These are phyloP conservation scores for Lasioglossum zephyrum DNA, from an alignment of 2,888 invertebrate species.

Conservation along the genomic window DNA sequence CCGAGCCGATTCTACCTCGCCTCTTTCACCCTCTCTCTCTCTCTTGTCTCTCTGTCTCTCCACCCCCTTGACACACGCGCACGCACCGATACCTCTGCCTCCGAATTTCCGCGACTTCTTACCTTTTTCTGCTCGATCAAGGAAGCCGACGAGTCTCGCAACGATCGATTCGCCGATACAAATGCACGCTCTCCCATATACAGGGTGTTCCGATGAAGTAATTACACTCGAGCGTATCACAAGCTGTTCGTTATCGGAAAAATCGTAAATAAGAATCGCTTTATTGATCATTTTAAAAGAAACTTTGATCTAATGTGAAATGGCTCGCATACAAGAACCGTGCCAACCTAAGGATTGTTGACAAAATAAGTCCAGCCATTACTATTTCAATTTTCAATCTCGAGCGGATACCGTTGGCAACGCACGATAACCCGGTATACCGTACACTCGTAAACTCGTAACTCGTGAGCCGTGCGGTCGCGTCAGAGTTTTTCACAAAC, in stretches of 20 bases:
- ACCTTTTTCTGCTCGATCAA: background rate
- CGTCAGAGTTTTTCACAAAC: slow-evolving; percentile 73
- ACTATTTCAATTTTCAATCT: background rate
- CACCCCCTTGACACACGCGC: background rate
- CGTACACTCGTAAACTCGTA: background rate
- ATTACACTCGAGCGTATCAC: background rate
- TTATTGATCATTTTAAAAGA: too few species aligned
- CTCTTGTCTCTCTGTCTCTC: background rate
- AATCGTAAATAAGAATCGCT: too few species aligned
- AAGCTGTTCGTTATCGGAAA: background rate
- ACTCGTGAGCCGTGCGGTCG: slow-evolving; percentile 7
- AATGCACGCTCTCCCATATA: background rate
- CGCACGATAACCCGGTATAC: background rate
- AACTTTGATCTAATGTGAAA: background rate
- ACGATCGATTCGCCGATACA: background rate
- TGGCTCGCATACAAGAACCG: background rate
- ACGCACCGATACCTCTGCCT: background rate
- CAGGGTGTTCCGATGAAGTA: background rate
- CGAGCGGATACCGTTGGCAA: background rate
- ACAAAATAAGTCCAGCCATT: background rate
- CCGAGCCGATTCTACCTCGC: slow-evolving; percentile 16
- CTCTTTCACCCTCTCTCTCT: background rate
- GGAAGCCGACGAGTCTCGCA: background rate
- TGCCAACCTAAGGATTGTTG: background rate
- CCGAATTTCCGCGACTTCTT: background rate